These are phyloP conservation scores for Tringa solitaria DNA, from an alignment of 2,113 vertebrate species.

Conservation along the genomic window DNA sequence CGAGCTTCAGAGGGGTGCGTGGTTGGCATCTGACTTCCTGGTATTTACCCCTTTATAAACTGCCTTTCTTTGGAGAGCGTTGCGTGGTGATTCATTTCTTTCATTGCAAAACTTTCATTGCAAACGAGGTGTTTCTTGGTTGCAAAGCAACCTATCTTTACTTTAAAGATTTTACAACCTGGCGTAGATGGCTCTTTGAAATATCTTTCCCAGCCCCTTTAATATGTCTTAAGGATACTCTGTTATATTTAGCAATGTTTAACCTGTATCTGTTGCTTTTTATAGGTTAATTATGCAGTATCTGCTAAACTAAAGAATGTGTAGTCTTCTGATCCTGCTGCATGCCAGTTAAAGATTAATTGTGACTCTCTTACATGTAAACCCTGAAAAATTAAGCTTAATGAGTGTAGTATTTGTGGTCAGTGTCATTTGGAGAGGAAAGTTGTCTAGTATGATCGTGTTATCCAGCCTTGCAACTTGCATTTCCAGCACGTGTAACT, in stretches of 20 bases:
- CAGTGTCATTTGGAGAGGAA: not conserved
- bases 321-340: not conserved
- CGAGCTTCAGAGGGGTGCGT: not conserved
- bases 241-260: constrained; percentile 22
- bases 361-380: not conserved
- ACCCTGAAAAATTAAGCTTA: not conserved
- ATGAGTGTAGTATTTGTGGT: not conserved
- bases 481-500: not conserved
- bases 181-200: not conserved
- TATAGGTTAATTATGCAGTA: constrained; percentile 15
- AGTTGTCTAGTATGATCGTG: not conserved
- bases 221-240: not conserved
- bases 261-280: constrained; percentile 20
- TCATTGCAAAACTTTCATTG: not conserved
- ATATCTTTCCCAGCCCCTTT: not conserved
- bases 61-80: not conserved
- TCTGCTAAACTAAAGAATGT: not conserved
- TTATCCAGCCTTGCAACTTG: not conserved
- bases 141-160: not conserved
- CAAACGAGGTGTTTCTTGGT: not conserved
- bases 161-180: not conserved
- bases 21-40: not conserved
- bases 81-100: not conserved
- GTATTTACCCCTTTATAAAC: accelerated
- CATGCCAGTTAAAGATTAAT: constrained; percentile 21